These are phyloP conservation scores for Parus major DNA, from an alignment of 2,113 vertebrate species.

Conservation along the genomic window DNA sequence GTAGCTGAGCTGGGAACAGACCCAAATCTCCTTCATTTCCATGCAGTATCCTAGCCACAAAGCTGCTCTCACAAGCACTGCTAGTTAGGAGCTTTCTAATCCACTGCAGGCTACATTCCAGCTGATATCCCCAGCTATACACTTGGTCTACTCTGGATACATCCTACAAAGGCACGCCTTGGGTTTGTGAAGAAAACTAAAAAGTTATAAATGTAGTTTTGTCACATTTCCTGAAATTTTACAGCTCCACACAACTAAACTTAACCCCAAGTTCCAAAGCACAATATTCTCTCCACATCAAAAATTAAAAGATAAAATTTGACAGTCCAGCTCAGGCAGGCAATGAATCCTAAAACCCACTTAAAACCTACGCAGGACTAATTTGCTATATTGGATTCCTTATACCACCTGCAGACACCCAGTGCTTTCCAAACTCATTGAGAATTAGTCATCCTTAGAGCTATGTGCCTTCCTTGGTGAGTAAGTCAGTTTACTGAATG, in stretches of 20 bases:
- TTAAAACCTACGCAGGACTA: background rate
- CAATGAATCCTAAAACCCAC: background rate
- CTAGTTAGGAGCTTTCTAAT: background rate
- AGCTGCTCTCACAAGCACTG: background rate
- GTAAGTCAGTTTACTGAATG: background rate
- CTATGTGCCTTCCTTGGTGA: background rate
- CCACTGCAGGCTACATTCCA: background rate
- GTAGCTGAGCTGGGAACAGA: background rate
- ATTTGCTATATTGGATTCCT: background rate
- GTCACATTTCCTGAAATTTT: background rate
- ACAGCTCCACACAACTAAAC: background rate
- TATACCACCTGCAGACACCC: background rate
- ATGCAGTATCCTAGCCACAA: background rate
- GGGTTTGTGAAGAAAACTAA: background rate
- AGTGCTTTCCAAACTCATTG: background rate
- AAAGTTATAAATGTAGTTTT: background rate
- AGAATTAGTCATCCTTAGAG: background rate
- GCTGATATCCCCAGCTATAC: background rate
- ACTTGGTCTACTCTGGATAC: background rate
- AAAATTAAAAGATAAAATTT: background rate
- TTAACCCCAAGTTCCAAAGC: background rate
- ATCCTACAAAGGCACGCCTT: rapidly evolving
- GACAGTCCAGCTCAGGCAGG: background rate
- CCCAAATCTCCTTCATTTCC: background rate
- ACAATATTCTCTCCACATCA: background rate